Conservation (phyloP, 2,888 invertebrate genomes). For the Zygothrica quintamaculata region DNA sequence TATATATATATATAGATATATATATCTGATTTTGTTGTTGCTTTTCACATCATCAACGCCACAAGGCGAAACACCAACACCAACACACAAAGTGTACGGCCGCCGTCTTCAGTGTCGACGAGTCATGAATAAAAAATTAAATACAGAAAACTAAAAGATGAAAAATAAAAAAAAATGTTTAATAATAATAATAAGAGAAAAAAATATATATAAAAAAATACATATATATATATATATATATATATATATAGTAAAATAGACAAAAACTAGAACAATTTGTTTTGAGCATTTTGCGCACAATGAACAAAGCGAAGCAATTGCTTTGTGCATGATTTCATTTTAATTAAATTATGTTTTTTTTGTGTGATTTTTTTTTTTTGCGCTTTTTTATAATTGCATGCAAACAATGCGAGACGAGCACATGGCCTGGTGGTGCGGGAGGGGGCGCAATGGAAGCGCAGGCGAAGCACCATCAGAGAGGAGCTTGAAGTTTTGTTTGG, state of each 20-base stretch:
- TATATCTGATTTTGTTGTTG: constrained; percentile 3
- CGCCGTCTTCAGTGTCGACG: constrained; percentile 74
- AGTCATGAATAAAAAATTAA: constrained; percentile 70
- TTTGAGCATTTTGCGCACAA: constrained; percentile 64
- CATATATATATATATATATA: neutral
- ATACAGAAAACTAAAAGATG: constrained; percentile 33
- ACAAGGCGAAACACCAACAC: constrained; percentile 49
- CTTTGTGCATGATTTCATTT: constrained; percentile 80
- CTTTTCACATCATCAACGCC: constrained; percentile 10
- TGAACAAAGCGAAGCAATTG: constrained; percentile 79
- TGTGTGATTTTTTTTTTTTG: constrained; percentile 49
- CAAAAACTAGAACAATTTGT: constrained; percentile 77
- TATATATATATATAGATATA: neutral
- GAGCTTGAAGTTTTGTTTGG: constrained; percentile 22
- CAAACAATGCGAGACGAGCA: constrained; percentile 64
- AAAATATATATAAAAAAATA: too few species aligned
- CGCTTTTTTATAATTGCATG: constrained; percentile 73
- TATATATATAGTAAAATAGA: constrained; percentile 30
- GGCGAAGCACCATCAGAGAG: neutral
- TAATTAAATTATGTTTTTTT: constrained; percentile 79
- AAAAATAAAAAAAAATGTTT: constrained; percentile 29
- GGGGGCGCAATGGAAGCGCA: neutral
- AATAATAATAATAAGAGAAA: constrained; percentile 1
- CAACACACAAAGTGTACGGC: constrained; percentile 37
- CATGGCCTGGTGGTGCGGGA: constrained; percentile 17